These are phyloP conservation scores for Brachionus manjavacas DNA, from an alignment of 1,140 invertebrate genomes.

Conservation along the genomic window DNA sequence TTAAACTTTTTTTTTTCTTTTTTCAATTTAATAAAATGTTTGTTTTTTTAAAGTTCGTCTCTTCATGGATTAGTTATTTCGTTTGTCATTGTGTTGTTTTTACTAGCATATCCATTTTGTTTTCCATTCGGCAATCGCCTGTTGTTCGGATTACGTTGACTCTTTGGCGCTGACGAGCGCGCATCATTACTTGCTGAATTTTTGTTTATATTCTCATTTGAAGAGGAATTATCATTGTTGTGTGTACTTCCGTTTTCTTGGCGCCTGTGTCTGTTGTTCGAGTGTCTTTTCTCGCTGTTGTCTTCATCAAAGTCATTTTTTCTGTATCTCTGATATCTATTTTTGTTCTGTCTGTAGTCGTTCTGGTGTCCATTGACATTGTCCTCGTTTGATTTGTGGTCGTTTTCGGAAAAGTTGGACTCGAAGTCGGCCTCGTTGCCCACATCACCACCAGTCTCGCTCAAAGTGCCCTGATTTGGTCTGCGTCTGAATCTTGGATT, in stretches of 20 bases:
- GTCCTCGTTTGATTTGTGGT: slow-evolving; percentile 7
- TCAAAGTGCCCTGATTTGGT: slow-evolving; percentile 30
- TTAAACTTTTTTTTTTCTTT: background rate
- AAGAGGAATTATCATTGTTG: background rate
- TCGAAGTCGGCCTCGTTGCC: slow-evolving; percentile 32
- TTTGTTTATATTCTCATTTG: slow-evolving; percentile 35
- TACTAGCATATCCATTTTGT: background rate
- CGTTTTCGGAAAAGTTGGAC: slow-evolving; percentile 23
- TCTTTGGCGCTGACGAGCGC: slow-evolving; percentile 9
- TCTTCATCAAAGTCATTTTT: background rate
- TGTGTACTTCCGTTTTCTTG: background rate
- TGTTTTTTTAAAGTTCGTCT: background rate
- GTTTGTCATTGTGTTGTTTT: background rate
- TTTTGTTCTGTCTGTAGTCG: background rate
- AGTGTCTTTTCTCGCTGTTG: background rate
- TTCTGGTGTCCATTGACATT: background rate
- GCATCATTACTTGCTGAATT: background rate
- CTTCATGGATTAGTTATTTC: background rate
- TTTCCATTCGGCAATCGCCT: slow-evolving; percentile 4
- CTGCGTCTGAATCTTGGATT: background rate
- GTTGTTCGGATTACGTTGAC: background rate
- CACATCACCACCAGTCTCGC: slow-evolving; percentile 41
- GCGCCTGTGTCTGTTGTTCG: background rate
- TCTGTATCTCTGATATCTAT: background rate
- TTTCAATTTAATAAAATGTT: background rate